phyloP scores from a whole-genome alignment of 2,113 vertebrate species.

The Seriola dumerili region DNA sequence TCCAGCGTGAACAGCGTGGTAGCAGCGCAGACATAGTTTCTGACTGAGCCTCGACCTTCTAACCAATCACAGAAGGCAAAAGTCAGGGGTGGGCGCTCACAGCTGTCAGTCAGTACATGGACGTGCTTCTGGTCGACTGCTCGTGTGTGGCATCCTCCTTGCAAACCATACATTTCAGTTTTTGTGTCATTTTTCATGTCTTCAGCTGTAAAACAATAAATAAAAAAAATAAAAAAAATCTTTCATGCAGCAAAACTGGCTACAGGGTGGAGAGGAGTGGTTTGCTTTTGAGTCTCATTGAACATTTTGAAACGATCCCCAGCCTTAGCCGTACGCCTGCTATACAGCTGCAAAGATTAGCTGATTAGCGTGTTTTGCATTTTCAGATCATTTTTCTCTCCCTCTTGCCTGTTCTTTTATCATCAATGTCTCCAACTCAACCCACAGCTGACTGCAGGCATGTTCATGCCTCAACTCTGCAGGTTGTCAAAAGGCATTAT shows the following conservation, averaged over 20 bases:
- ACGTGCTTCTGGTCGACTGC: too few relatives aligned
- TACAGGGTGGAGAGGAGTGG: too few relatives aligned
- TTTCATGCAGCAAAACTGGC: background rate
- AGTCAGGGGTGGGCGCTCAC: too few relatives aligned
- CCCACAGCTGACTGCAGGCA: constrained; percentile 32
- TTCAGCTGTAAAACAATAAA: too few relatives aligned
- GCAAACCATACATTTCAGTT: background rate
- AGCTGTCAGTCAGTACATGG: too few relatives aligned
- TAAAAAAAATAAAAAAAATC: too few relatives aligned
- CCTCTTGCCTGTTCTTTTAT: background rate
- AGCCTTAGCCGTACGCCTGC: background rate
- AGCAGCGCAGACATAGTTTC: background rate
- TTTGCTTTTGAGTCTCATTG: too few relatives aligned
- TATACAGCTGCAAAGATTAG: too few relatives aligned
- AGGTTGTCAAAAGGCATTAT: constrained; percentile 58
- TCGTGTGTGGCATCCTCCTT: too few relatives aligned
- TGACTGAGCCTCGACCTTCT: background rate
- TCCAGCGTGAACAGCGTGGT: background rate
- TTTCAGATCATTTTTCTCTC: background rate
- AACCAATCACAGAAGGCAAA: too few relatives aligned
- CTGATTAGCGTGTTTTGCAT: background rate
- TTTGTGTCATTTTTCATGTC: background rate
- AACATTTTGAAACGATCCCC: background rate
- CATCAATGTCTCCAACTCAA: constrained; percentile 4
- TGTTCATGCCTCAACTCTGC: constrained; percentile 29